Evolutionary conservation across 1,140 invertebrate genomes (phyloP).

Genomic region (Zaprionus africanus): DNA sequence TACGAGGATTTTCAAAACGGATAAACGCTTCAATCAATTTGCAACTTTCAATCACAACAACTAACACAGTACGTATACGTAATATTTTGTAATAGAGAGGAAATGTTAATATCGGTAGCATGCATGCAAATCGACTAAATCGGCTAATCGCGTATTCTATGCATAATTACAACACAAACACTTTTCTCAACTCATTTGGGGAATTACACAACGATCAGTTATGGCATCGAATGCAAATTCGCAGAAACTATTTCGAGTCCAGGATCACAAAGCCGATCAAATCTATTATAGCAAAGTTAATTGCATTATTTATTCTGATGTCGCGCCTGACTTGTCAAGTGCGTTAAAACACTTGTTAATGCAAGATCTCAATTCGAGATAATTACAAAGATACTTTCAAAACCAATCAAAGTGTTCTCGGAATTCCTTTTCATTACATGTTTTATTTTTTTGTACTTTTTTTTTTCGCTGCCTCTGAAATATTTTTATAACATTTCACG

Average conservation of each 20-base stretch:
- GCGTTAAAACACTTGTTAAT: constrained; percentile 2
- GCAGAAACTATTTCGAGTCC: not conserved
- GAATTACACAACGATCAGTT: constrained; percentile 4
- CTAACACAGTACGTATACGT: constrained; percentile 61
- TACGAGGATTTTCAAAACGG: constrained; percentile 17
- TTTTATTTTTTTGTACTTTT: not conserved
- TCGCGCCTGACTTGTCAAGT: constrained; percentile 4
- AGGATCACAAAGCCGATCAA: too few relatives aligned
- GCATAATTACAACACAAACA: not conserved
- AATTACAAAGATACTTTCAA: constrained; percentile 3
- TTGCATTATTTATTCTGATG: not conserved
- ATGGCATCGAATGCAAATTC: not conserved
- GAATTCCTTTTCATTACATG: not conserved
- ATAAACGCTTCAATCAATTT: constrained; percentile 15
- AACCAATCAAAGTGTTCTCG: constrained; percentile 1
- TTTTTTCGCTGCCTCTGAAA: not conserved
- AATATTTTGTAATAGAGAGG: constrained; percentile 20
- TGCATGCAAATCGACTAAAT: constrained; percentile 5
- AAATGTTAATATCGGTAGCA: constrained; percentile 5
- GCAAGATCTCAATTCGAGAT: not conserved
- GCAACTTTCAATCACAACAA: constrained; percentile 21
- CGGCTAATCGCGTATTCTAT: constrained; percentile 9
- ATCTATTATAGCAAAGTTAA: too few relatives aligned
- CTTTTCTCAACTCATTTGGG: not conserved
- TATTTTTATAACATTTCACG: constrained; percentile 4